These are phyloP conservation scores for Rhabdophis nuchalis DNA, from an alignment of 2,797 vertebrate species.

Conservation along the genomic window DNA sequence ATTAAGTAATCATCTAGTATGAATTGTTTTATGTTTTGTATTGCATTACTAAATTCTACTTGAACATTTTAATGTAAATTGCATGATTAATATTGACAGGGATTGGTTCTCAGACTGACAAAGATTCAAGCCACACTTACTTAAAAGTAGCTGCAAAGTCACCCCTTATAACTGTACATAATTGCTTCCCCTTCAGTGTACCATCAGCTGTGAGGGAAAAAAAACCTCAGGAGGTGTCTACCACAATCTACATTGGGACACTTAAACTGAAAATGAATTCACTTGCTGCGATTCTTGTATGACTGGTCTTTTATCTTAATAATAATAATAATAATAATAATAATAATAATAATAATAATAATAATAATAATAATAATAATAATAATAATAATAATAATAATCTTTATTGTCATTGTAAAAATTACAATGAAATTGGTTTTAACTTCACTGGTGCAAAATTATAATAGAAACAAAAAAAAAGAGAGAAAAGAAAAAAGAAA, in stretches of 20 bases:
- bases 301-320: neutral
- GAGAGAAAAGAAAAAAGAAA: no score
- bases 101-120: neutral
- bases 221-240: neutral
- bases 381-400: no score
- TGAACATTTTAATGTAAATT: neutral
- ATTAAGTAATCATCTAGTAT: neutral
- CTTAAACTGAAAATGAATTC: neutral
- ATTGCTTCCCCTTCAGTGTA: neutral
- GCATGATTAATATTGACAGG: neutral
- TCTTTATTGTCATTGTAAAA: no score
- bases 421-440: no score
- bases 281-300: neutral
- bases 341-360: no score
- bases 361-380: no score
- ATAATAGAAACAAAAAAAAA: no score
- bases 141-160: neutral
- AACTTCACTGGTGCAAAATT: no score
- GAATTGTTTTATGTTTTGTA: neutral
- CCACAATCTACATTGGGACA: no score
- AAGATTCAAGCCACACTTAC: neutral
- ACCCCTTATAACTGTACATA: neutral
- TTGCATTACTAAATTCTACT: neutral
- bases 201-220: neutral
- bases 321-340: no score